These are phyloP conservation scores for Apis dorsata DNA, from an alignment of 1,140 invertebrate species.

Conservation along the genomic window DNA sequence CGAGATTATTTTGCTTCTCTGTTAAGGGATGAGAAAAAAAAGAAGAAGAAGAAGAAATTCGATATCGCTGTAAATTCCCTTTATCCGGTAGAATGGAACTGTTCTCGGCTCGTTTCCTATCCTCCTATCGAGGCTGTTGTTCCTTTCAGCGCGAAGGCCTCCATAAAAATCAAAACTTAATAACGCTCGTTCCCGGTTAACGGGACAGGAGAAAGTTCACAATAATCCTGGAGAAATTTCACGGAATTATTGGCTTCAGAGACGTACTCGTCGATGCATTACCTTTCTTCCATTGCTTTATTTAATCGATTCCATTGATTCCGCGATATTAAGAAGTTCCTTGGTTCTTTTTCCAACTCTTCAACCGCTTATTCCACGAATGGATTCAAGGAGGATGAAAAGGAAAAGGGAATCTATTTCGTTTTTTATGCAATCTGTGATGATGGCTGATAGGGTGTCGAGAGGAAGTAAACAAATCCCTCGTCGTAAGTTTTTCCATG, in stretches of 20 bases:
- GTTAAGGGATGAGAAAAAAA: background rate
- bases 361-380: background rate
- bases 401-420: background rate
- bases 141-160: background rate
- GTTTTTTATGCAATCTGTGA: background rate
- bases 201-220: background rate
- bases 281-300: background rate
- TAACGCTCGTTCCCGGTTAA: slow-evolving; percentile 5
- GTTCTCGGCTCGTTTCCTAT: slow-evolving; percentile 22
- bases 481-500: background rate
- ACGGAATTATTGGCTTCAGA: background rate
- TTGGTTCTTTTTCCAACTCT: too few species aligned
- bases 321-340: slow-evolving; percentile 5
- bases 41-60: background rate
- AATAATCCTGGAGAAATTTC: slow-evolving; percentile 8
- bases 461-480: background rate
- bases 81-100: slow-evolving; percentile 12
- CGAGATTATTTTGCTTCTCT: slow-evolving; percentile 4
- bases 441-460: background rate
- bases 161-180: slow-evolving; percentile 28
- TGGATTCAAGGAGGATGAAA: background rate
- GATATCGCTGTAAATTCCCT: slow-evolving; percentile 4
- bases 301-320: slow-evolving; percentile 15
- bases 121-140: background rate
- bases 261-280: background rate